Evolutionary conservation across 2,113 vertebrate genomes (phyloP).

Genomic region (Tangachromis dhanisi): DNA sequence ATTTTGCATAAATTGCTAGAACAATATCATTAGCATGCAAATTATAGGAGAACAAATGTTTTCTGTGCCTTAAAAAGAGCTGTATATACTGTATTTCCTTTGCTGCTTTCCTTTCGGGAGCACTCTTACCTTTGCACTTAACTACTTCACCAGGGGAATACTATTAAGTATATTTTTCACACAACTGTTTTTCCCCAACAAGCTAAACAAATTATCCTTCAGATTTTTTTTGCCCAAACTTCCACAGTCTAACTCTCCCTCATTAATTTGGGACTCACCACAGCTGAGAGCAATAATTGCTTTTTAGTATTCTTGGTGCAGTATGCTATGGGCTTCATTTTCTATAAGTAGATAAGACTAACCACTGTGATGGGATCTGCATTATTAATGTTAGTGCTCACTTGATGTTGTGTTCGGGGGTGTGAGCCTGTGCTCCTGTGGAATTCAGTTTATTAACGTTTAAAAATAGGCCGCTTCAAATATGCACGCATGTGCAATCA

Average conservation of each 20-base stretch:
- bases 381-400: constrained; percentile 48
- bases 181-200: background rate
- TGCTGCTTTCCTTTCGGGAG: background rate
- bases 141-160: background rate
- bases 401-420: constrained; percentile 32
- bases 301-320: constrained; percentile 48
- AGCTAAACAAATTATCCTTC: constrained; percentile 38
- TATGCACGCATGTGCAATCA: background rate
- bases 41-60: background rate
- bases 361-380: constrained; percentile 47
- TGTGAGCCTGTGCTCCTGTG: background rate
- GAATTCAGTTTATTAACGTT: constrained; percentile 23
- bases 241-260: constrained; percentile 13
- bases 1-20: background rate
- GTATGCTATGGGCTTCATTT: constrained; percentile 38
- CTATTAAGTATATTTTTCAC: background rate
- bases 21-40: background rate
- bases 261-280: constrained; percentile 49
- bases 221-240: constrained; percentile 16
- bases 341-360: constrained; percentile 54
- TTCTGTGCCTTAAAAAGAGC: background rate
- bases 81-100: background rate
- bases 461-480: constrained; percentile 22
- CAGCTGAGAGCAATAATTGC: constrained; percentile 43
- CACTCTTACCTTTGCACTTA: constrained; percentile 14